Conservation (phyloP, 2,113 vertebrate species). For the Tamias sibiricus region DNA sequence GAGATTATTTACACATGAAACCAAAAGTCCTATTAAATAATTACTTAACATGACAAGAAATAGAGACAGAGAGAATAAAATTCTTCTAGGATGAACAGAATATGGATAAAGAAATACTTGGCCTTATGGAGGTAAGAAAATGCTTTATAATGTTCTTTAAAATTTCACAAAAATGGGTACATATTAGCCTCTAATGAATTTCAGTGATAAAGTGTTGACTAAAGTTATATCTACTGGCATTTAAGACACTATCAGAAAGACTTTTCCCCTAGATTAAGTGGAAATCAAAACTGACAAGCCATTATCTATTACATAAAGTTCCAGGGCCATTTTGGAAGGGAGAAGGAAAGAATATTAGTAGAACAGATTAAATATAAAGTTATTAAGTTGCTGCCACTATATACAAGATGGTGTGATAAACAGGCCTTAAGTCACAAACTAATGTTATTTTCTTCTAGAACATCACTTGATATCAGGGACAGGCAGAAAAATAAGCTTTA, state of each 20-base stretch:
- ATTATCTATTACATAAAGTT: slow-evolving; percentile 74
- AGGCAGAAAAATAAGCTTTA: slow-evolving; percentile 81
- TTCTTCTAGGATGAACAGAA: background rate
- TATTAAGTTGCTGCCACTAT: slow-evolving; percentile 58
- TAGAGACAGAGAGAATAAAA: background rate
- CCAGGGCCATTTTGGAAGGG: slow-evolving; percentile 70
- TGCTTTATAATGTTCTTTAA: background rate
- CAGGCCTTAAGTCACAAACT: slow-evolving; percentile 76
- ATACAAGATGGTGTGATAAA: slow-evolving; percentile 77
- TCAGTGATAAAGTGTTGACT: slow-evolving; percentile 49
- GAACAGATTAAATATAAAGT: slow-evolving; percentile 81
- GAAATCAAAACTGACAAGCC: slow-evolving; percentile 70
- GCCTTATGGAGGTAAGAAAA: background rate
- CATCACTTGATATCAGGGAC: slow-evolving; percentile 80
- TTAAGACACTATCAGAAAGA: slow-evolving; percentile 67
- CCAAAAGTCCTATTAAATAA: background rate
- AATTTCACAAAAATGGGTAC: slow-evolving; percentile 59
- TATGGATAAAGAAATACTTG: slow-evolving; percentile 6
- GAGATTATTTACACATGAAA: slow-evolving; percentile 33
- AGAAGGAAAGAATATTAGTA: slow-evolving; percentile 73
- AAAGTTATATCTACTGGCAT: slow-evolving; percentile 55
- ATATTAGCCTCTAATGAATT: slow-evolving; percentile 39
- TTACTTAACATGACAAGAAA: slow-evolving; percentile 43
- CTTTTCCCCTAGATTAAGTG: slow-evolving; percentile 69
- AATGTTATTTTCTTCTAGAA: slow-evolving; percentile 78